These are phyloP conservation scores for Platyura marginata DNA, from an alignment of 1,140 invertebrate species.

Conservation along the genomic window DNA sequence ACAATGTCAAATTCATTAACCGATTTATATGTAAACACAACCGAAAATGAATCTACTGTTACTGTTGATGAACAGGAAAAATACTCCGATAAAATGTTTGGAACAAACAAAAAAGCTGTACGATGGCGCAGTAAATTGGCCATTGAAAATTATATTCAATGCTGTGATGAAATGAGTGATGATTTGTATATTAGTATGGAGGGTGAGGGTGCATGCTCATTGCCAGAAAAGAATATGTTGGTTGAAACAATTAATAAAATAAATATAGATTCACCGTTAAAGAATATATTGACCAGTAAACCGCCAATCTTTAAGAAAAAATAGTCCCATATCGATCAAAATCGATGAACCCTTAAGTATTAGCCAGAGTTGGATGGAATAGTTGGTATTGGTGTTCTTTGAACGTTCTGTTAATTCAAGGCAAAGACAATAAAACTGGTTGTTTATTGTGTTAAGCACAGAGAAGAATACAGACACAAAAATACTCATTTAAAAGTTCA, in stretches of 20 bases:
- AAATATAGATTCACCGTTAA: background rate
- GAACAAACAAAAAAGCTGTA: background rate
- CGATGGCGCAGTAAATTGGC: background rate
- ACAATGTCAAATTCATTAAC: slow-evolving; percentile 3
- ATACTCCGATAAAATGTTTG: background rate
- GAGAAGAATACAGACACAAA: no score
- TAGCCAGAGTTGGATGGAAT: no score
- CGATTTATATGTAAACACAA: slow-evolving; percentile 3
- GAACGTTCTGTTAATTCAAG: no score
- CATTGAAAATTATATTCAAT: background rate
- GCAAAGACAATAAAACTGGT: no score
- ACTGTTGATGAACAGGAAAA: background rate
- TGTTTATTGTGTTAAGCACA: no score
- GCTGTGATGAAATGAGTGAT: background rate
- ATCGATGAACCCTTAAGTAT: no score
- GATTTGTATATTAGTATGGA: background rate
- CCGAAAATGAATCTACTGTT: background rate
- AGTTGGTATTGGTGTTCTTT: no score
- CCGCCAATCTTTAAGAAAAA: no score
- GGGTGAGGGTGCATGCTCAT: background rate
- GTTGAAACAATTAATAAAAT: slow-evolving; percentile 1
- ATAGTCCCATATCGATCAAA: no score
- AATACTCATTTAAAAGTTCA: no score
- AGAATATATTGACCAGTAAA: no score
- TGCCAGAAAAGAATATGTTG: slow-evolving; percentile 1